These are phyloP conservation scores for Tridacna crocea DNA, from an alignment of 2,888 invertebrate genomes.

Conservation along the genomic window DNA sequence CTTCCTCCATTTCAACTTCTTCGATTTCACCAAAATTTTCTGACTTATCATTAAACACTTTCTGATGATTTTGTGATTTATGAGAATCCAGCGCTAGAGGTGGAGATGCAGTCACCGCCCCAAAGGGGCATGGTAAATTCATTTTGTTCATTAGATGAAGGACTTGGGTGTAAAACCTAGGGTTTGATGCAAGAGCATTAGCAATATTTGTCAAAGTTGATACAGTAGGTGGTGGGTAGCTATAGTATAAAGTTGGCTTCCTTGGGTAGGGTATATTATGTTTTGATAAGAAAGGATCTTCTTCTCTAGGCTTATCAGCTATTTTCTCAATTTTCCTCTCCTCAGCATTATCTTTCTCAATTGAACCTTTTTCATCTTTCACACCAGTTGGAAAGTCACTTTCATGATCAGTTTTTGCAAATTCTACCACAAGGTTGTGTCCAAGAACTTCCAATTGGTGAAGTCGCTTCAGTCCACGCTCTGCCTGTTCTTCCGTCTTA, in stretches of 20 bases:
- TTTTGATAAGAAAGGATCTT: conserved; percentile 39
- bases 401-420: conserved; percentile 85
- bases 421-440: conserved; percentile 89
- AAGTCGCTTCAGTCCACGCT: conserved; percentile 87
- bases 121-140: conserved; percentile 94
- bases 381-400: conserved; percentile 53
- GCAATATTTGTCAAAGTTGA: conserved; percentile 91
- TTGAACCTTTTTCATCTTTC: conserved; percentile 9
- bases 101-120: conserved; percentile 78
- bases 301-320: not conserved
- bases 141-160: conserved; percentile 98
- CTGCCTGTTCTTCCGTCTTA: conserved; percentile 87
- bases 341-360: not conserved
- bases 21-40: conserved; percentile 52
- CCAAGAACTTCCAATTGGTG: conserved; percentile 91
- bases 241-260: conserved; percentile 86
- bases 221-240: conserved; percentile 91
- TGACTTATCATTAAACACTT: not conserved
- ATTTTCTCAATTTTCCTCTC: not conserved
- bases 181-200: conserved; percentile 90
- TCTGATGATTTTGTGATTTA: not conserved
- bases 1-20: conserved; percentile 76
- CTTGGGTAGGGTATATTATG: conserved; percentile 76
- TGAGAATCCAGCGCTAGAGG: conserved; percentile 64
- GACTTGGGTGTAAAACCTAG: conserved; percentile 91